Base-by-base conservation (phyloP, 1,140 invertebrate species). In the Olivierus martensii region DNA sequence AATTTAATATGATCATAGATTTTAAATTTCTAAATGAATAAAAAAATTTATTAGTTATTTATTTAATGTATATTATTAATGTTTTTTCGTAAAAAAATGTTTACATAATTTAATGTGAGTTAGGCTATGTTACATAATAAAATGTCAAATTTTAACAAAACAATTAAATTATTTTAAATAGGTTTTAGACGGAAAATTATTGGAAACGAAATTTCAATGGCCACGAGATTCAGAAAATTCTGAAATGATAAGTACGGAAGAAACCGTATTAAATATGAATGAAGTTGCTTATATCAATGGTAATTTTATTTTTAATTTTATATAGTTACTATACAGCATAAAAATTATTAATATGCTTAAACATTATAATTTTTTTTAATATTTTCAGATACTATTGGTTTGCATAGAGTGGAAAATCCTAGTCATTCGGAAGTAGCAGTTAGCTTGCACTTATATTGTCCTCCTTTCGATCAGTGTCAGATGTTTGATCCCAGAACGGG, bases 211-310 rank as follows among this genome's bases (percentile, higher is more conserved):
- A 46, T 91, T 79, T 65, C 76, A 72, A 3, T 89, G 84, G 84
- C 87, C 87, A 7, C 59, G 65, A 3, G 61, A 64, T 9, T 42
- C 2, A 38, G 62, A 69, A n/a, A 63, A 69, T 10, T 1, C 12
- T 0, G 21, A 37, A 63, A 72, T 36, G 64, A 71, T 57, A 39
- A 36, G 56, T 67, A 75, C 38, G 48, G 59, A 45, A 0, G 77
- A 80, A 59, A 79, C 71, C 4, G 69, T 65, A 10, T 71, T 91
- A 36, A 69, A 77, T 18, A 64, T 78, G 0, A 82, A 96, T 62
- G 79, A 83, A 49, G 87, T 96, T 12, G 83, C 84, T 62, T 98
- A 98, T 67, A 99, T 99, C 21, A 94, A 93, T 73, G 92, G 92
- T 96, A 71, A 75, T 71, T 21, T 34, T 18, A 44, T 52, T 15